Percentiles rank a stretch among this genome's conserved stretches.
These are phyloP conservation scores for Etheostoma cragini DNA, from an alignment of 2,113 vertebrate species.

Conservation along the genomic window DNA sequence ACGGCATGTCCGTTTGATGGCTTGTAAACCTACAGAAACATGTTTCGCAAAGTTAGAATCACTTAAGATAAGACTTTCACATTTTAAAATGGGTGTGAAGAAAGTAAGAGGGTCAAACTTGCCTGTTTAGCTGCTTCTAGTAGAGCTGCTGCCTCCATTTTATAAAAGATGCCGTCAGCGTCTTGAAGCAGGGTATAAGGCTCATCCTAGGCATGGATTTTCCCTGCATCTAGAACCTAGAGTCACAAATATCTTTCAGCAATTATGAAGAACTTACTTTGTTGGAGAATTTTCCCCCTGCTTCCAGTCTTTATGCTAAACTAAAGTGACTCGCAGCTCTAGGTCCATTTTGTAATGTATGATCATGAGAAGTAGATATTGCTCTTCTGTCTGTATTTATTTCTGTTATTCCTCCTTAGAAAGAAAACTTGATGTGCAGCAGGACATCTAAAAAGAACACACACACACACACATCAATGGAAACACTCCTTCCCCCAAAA, in stretches of 20 bases:
- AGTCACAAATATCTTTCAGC: background rate
- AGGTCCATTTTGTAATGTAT: too few species aligned
- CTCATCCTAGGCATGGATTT: constrained; percentile 88
- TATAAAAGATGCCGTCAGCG: constrained; percentile 88
- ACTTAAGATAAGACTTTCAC: background rate
- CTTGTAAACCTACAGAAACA: constrained; percentile 66
- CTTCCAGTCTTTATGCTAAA: too few species aligned
- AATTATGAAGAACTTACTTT: too few species aligned
- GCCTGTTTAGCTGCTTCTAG: constrained; percentile 89
- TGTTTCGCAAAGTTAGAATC: background rate
- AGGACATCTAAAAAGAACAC: too few species aligned
- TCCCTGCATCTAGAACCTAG: constrained; percentile 93
- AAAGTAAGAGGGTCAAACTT: background rate
- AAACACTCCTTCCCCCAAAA: too few species aligned
- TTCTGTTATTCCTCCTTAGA: too few species aligned
- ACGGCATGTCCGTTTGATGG: constrained; percentile 43
- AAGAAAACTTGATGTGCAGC: background rate
- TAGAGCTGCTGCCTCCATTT: constrained; percentile 91
- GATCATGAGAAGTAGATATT: too few species aligned
- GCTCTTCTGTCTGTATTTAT: too few species aligned
- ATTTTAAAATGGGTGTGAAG: background rate
- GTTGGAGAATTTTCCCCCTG: too few species aligned
- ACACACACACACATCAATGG: too few species aligned
- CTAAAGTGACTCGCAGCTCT: too few species aligned
- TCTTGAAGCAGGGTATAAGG: constrained; percentile 92